Conservation (phyloP, 30 jellyfish, hydroid and myxozoan species). For the Aurelia coerulea region DNA sequence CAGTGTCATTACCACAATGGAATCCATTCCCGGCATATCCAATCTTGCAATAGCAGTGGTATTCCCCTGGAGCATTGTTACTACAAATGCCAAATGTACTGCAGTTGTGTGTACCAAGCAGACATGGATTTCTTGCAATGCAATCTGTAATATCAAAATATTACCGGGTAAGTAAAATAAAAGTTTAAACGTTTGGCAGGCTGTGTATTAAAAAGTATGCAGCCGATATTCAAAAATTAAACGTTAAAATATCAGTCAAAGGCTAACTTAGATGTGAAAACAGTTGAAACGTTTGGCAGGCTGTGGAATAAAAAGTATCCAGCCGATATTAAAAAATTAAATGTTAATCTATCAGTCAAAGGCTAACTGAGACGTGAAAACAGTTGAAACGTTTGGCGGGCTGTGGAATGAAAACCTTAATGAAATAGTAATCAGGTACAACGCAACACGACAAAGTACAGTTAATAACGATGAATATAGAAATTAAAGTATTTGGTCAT, state of each 20-base stretch:
- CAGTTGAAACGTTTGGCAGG: neutral
- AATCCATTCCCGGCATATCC: conserved; percentile 68
- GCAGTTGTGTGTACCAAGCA: conserved; percentile 43
- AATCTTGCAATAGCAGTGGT: conserved; percentile 28
- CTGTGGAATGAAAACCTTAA: no score
- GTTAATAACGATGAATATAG: no score
- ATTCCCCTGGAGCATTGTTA: conserved; percentile 7
- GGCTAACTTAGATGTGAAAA: no score
- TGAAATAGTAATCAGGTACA: no score
- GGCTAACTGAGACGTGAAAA: no score
- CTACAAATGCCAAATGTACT: conserved; percentile 47
- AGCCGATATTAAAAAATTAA: no score
- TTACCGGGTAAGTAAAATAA: neutral
- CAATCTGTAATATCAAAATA: conserved; percentile 12
- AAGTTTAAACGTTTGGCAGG: neutral
- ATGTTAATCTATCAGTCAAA: no score
- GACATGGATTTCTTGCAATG: conserved; percentile 37
- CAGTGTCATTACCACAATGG: conserved; percentile 54
- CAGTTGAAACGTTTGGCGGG: no score
- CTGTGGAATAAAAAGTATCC: neutral
- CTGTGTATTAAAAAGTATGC: no score
- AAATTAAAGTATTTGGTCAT: no score
- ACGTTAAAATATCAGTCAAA: neutral
- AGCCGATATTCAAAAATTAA: no score
- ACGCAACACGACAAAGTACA: no score